Conservation (phyloP, 2,113 vertebrate genomes). For the Tichodroma muraria region DNA sequence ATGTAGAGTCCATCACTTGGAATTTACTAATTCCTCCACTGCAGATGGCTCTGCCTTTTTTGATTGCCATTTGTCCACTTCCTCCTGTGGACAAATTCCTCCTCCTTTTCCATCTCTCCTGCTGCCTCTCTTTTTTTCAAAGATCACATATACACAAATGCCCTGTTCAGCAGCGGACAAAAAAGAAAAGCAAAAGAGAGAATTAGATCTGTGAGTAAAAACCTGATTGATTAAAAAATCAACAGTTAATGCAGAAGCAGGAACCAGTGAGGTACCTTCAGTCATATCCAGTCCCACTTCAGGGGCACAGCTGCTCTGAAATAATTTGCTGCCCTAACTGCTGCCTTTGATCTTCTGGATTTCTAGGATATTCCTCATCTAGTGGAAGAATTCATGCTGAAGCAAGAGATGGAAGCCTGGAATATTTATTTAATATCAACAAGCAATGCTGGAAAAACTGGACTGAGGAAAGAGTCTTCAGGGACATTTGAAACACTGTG, state of each 20-base stretch:
- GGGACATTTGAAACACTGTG: background rate
- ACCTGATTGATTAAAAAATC: background rate
- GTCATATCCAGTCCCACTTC: background rate
- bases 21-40: too few species aligned
- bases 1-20: too few species aligned
- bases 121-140: too few species aligned
- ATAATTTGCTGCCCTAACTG: background rate
- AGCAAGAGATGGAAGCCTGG: background rate
- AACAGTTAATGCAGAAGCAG: background rate
- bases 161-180: background rate
- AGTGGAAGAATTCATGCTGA: background rate
- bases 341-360: background rate
- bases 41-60: too few species aligned
- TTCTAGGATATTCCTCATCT: background rate
- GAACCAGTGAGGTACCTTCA: background rate
- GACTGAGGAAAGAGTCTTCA: background rate
- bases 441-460: background rate
- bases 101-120: too few species aligned
- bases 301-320: background rate
- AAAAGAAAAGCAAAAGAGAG: background rate
- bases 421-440: background rate
- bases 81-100: too few species aligned
- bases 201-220: background rate
- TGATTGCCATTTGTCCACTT: too few species aligned
- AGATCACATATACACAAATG: too few species aligned